Conservation (phyloP, 2,888 invertebrate genomes). For the Xanthostigma xanthostigma region DNA sequence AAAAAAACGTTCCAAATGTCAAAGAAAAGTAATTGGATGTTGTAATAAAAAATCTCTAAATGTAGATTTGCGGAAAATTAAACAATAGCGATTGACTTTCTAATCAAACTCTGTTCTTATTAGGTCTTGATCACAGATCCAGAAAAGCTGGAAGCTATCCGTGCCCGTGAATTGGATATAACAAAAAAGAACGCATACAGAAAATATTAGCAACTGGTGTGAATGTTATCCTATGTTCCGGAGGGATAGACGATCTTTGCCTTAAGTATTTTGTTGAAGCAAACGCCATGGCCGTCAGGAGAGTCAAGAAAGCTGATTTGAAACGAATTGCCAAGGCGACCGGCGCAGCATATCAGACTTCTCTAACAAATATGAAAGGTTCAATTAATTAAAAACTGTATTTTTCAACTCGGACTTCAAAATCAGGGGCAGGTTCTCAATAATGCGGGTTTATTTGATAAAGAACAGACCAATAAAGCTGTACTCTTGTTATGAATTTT, state of each 20-base stretch:
- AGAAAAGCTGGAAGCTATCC: conserved; percentile 84
- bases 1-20: too few relatives aligned
- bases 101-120: conserved; percentile 3
- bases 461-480: too few relatives aligned
- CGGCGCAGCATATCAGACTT: conserved; percentile 81
- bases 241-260: conserved; percentile 97
- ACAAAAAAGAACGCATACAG: conserved; percentile 92
- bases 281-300: conserved; percentile 92
- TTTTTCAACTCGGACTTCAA: not conserved
- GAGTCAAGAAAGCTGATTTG: conserved; percentile 89
- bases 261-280: conserved; percentile 97
- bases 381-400: conserved; percentile 9
- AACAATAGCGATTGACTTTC: not conserved
- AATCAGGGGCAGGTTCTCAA: too few relatives aligned
- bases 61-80: too few relatives aligned
- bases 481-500: too few relatives aligned
- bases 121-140: conserved; percentile 82
- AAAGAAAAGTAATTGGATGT: too few relatives aligned
- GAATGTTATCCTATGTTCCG: conserved; percentile 85
- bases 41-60: too few relatives aligned
- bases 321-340: conserved; percentile 98
- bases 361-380: conserved; percentile 94
- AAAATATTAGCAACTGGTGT: conserved; percentile 91
- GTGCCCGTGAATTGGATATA: conserved; percentile 90
- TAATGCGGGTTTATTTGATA: too few relatives aligned